These are phyloP conservation scores for Ptiloglossa arizonensis DNA, from an alignment of 1,140 invertebrate species.

Conservation along the genomic window DNA sequence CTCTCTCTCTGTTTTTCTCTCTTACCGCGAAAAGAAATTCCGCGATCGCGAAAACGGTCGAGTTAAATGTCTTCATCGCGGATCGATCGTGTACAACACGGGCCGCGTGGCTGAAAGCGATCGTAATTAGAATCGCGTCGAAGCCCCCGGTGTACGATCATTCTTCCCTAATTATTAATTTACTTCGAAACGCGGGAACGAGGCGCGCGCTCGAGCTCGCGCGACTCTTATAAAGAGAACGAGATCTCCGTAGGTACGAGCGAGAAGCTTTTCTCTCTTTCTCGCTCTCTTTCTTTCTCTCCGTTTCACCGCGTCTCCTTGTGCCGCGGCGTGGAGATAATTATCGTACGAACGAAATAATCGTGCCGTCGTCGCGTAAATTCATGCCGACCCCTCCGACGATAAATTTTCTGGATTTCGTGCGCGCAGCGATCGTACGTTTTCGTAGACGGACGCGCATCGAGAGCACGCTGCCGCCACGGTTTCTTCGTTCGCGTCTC, in stretches of 20 bases:
- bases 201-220: background rate
- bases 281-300: too few relatives aligned
- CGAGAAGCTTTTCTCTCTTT: background rate
- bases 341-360: slow-evolving; percentile 5
- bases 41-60: background rate
- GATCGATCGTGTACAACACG: background rate
- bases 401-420: background rate
- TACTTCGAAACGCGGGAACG: background rate
- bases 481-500: too few relatives aligned
- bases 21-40: background rate
- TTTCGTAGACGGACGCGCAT: background rate
- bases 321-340: background rate
- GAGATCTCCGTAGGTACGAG: background rate
- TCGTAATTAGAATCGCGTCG: background rate
- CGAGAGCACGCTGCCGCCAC: too few relatives aligned
- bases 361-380: slow-evolving; percentile 3
- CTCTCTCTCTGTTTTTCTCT: slow-evolving; percentile 5
- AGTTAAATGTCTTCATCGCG: background rate
- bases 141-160: background rate
- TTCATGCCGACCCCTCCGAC: background rate
- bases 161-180: slow-evolving; percentile 18
- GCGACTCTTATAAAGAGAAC: background rate
- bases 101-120: background rate
- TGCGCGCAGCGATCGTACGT: background rate
- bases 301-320: too few relatives aligned